These are phyloP conservation scores for Chrysogorgia sp. DNA, from an alignment of 92 coral and sea anemone genomes.

Conservation along the genomic window DNA sequence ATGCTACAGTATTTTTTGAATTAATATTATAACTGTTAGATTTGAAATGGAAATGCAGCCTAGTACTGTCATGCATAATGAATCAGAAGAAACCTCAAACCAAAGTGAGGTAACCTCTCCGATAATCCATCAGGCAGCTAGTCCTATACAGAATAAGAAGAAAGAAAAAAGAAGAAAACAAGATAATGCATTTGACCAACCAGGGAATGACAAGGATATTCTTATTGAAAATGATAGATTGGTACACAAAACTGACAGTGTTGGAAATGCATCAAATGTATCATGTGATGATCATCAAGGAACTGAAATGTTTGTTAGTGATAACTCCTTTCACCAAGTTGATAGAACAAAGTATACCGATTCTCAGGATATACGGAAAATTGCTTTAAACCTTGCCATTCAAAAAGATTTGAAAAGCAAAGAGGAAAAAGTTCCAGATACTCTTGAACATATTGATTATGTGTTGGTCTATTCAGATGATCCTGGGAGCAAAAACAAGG, in stretches of 20 bases:
- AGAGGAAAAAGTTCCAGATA: slow-evolving; percentile 47
- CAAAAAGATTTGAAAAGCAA: slow-evolving; percentile 40
- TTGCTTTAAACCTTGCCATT: slow-evolving; percentile 76
- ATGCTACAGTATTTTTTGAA: no score
- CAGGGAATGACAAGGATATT: slow-evolving; percentile 19
- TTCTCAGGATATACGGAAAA: slow-evolving; percentile 71
- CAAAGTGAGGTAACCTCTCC: neutral
- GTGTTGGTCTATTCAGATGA: slow-evolving; percentile 79
- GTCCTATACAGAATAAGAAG: slow-evolving; percentile 14
- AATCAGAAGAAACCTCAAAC: slow-evolving; percentile 1
- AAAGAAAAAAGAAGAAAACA: neutral
- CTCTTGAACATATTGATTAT: slow-evolving; percentile 75
- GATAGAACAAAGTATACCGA: slow-evolving; percentile 10
- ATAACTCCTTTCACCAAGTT: neutral
- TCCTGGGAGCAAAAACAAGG: slow-evolving; percentile 61
- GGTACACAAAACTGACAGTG: slow-evolving; percentile 17
- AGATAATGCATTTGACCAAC: neutral
- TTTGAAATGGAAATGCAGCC: no score
- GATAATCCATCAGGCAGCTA: neutral
- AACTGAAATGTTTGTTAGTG: neutral
- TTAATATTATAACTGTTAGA: no score
- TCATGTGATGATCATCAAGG: neutral
- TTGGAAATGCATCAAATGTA: slow-evolving; percentile 3
- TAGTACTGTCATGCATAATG: no score
- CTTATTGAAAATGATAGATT: slow-evolving; percentile 20